Evolutionary conservation across 2,888 invertebrate species (phyloP).

Genomic region (Adelphocoris suturalis): DNA sequence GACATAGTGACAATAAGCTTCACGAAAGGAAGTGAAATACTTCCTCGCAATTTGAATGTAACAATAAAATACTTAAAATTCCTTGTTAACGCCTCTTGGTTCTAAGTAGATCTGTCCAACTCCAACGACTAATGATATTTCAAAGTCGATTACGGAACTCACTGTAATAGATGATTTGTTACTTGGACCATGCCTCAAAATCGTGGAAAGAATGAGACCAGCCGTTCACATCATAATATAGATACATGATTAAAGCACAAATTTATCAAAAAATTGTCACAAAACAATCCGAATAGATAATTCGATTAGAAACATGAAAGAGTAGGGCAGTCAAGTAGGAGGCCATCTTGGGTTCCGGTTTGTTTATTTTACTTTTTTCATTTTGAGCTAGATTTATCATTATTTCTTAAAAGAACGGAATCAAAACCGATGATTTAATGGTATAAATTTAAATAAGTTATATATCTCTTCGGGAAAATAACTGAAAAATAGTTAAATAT

Average conservation of each 20-base stretch:
- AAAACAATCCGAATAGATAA: neutral
- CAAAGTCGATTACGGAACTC: neutral
- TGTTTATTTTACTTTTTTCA: neutral
- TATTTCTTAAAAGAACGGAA: neutral
- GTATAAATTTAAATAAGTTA: no score
- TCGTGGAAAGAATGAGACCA: neutral
- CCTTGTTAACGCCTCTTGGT: neutral
- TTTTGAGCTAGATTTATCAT: neutral
- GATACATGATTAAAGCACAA: neutral
- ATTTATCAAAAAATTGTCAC: neutral
- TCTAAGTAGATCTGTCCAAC: neutral
- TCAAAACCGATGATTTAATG: neutral
- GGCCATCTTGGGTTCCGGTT: constrained; percentile 32
- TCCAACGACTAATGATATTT: neutral
- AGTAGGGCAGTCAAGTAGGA: constrained; percentile 2
- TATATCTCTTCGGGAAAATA: neutral
- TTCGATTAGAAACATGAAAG: constrained; percentile 18
- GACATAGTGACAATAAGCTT: no score
- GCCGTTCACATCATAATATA: no score
- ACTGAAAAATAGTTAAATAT: no score
- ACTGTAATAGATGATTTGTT: neutral
- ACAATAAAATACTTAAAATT: neutral
- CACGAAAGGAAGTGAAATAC: no score
- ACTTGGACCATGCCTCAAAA: neutral
- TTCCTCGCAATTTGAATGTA: no score